A percentile compares a stretch with the other conserved stretches of the same genome.
phyloP scores from a whole-genome alignment of 2,113 vertebrate species.

The Ceyx cyanopectus region DNA sequence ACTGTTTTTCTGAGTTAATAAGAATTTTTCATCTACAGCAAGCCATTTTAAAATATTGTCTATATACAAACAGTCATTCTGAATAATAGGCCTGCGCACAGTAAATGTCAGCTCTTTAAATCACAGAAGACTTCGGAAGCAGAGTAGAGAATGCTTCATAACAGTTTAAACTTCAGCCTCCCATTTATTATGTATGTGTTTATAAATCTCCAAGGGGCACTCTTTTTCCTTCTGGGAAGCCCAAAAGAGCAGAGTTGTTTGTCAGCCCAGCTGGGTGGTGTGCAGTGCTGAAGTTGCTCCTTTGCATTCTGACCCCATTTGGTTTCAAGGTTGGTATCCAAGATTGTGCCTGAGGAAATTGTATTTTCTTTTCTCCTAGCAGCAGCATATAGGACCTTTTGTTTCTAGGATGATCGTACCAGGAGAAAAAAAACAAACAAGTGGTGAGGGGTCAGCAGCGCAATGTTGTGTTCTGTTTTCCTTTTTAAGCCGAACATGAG shows the following conservation, averaged over 20 bases:
- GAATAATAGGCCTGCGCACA: constrained; percentile 95
- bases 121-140: constrained; percentile 86
- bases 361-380: constrained; percentile 52
- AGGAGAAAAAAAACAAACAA: not conserved
- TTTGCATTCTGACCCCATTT: constrained; percentile 64
- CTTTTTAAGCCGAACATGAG: constrained; percentile 56
- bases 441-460: not conserved
- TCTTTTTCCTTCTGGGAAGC: constrained; percentile 83
- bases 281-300: constrained; percentile 1
- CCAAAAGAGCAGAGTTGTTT: constrained; percentile 71
- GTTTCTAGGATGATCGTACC: not conserved
- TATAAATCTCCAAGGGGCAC: constrained; percentile 94
- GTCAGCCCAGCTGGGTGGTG: constrained; percentile 71
- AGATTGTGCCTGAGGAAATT: constrained; percentile 71
- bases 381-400: constrained; percentile 11
- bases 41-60: constrained; percentile 93
- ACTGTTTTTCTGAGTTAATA: constrained; percentile 85
- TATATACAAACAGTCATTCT: constrained; percentile 98
- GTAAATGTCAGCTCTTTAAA: constrained; percentile 99
- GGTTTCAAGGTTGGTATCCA: constrained; percentile 71
- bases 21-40: constrained; percentile 88
- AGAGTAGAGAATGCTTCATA: constrained; percentile 89
- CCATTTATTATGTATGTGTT: constrained; percentile 97
- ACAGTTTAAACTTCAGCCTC: constrained; percentile 91
- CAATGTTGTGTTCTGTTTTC: not conserved